A percentile compares a stretch with the other conserved stretches of the same genome.
Conservation (phyloP, 2,888 invertebrate species). For the Macrophya alboannulata region DNA sequence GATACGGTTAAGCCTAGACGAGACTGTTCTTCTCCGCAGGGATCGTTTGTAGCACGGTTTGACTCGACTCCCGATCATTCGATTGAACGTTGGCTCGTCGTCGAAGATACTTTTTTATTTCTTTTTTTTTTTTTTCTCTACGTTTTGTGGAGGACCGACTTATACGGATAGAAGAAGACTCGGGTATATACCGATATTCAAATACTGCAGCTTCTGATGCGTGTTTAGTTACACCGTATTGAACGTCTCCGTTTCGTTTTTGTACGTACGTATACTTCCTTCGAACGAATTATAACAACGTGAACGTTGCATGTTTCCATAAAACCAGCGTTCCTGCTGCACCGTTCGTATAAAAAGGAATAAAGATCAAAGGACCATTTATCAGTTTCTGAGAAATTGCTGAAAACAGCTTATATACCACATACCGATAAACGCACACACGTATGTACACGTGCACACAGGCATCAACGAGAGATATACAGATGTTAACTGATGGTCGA, state of each 20-base stretch:
- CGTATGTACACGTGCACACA: neutral
- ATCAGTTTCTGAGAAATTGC: constrained; percentile 6
- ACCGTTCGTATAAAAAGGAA: neutral
- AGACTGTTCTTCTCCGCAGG: neutral
- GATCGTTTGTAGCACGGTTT: constrained; percentile 43
- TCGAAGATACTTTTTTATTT: neutral
- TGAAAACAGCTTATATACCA: neutral
- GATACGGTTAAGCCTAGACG: constrained; percentile 49
- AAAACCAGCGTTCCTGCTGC: neutral
- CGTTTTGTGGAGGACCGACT: neutral
- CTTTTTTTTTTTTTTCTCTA: too few species aligned
- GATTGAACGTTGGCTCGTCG: neutral
- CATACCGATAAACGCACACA: neutral
- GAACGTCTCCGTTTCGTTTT: neutral
- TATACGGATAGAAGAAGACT: neutral
- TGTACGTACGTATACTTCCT: neutral
- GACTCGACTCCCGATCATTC: constrained; percentile 16
- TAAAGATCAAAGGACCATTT: constrained; percentile 11
- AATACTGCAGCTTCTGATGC: constrained; percentile 13
- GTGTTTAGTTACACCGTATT: constrained; percentile 11
- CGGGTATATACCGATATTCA: neutral
- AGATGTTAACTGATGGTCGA: neutral
- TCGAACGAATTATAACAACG: constrained; percentile 5
- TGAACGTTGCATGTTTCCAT: constrained; percentile 11
- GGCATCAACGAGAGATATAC: neutral